Base-by-base conservation (phyloP, 2,797 vertebrate genomes). In the Kryptopterus vitreolus region DNA sequence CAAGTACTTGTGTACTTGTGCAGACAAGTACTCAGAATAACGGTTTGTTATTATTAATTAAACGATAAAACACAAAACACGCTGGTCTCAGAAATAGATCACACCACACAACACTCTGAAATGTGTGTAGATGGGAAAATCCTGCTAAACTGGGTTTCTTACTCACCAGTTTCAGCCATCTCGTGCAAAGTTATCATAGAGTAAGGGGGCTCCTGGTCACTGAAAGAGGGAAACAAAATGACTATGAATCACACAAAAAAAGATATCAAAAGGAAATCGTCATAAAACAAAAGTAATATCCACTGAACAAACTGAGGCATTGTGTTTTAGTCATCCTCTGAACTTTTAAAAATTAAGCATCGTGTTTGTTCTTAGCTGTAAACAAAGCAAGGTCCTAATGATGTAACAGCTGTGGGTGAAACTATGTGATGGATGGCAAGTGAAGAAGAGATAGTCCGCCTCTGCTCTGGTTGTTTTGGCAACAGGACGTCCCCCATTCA, bases 171-270 rank as follows among this genome's bases (percentile, higher is more conserved):
- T 94, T 99, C 98, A 89, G 98, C 98, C 98, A 99, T 99, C 94
- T 99, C 97, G 53, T 99, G 98, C 90, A 99, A 93, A 15, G 98
- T 98, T 91, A 99, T 99, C 98, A 99, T 99, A 90, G 98, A 99
- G 92, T 97, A 99, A 9, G 98, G 98, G 76, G 98, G 98, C 88
- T 99, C 98, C 93, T 99, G 98, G 92, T 99, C 98, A 93, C 98
- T 99, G 92, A 87, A 96, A 95, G 85, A 92, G 55, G 91, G 91
- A 83, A 82, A 43, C 22, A 61, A 58, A 15, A 63, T 38, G 0
- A 43, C 38, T 43, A 43, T 43, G 7, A 43, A 43, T 7, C 38
- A 43, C 38, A 46, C 13, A 57, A 13, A 24, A 66, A 1, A 53
- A 61, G 4, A 35, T 50, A 72, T 22, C 29, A 35, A 26, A 15